Evolutionary conservation across 2,113 vertebrate species (phyloP).

Genomic region (Polypterus bichir): DNA sequence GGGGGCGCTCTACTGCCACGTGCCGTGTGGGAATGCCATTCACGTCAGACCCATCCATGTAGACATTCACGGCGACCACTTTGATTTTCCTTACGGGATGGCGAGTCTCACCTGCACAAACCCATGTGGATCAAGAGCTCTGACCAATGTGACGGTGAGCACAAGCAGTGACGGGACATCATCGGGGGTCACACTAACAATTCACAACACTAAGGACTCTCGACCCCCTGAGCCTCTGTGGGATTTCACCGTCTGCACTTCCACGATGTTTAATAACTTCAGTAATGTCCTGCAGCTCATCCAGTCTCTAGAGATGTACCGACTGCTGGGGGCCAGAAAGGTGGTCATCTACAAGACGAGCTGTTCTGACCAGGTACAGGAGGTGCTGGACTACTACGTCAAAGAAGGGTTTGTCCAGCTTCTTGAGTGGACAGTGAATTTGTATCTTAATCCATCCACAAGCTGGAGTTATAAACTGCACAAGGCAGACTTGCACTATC

Average conservation of each 20-base stretch:
- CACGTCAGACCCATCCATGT: neutral
- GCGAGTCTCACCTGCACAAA: too few relatives aligned
- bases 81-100: too few relatives aligned
- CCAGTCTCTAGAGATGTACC: slow-evolving; percentile 19
- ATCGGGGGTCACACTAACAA: neutral
- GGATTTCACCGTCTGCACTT: slow-evolving; percentile 12
- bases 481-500: slow-evolving; percentile 20
- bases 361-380: slow-evolving; percentile 1
- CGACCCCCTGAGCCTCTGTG: neutral
- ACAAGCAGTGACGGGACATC: too few relatives aligned
- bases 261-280: slow-evolving; percentile 4
- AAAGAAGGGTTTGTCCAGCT: slow-evolving; percentile 7
- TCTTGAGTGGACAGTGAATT: slow-evolving; percentile 16
- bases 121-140: too few relatives aligned
- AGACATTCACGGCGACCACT: too few relatives aligned
- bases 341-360: slow-evolving; percentile 17
- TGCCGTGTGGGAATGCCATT: neutral
- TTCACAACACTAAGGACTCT: too few relatives aligned
- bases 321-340: slow-evolving; percentile 10
- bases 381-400: slow-evolving; percentile 7
- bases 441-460: slow-evolving; percentile 13
- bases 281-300: slow-evolving; percentile 15
- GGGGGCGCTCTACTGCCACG: slow-evolving; percentile 3
- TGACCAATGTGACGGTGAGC: too few relatives aligned
- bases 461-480: slow-evolving; percentile 10